Evolutionary conservation across 2,113 vertebrate species (phyloP).

Genomic region (Campylorhamphus procurvoides): DNA sequence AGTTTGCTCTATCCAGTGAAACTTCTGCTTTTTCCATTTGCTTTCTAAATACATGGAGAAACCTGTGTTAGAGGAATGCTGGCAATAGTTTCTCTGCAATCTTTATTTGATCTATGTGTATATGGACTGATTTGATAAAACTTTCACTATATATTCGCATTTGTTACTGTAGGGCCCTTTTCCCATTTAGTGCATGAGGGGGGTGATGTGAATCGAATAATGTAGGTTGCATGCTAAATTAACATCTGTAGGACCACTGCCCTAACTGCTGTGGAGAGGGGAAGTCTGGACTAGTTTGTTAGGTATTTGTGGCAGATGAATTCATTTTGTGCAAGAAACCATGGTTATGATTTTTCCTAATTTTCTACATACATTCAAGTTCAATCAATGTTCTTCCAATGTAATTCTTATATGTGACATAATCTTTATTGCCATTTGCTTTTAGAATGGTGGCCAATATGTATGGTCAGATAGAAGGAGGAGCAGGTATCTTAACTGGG

Average conservation of each 20-base stretch:
- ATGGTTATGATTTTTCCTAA: not conserved
- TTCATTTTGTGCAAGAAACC: not conserved
- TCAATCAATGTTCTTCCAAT: not conserved
- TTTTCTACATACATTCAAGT: not conserved
- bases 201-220: not conserved
- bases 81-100: not conserved
- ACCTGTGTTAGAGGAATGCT: not conserved
- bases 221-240: rapidly evolving
- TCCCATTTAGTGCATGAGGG: not conserved
- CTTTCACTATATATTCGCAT: not conserved
- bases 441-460: constrained; percentile 77
- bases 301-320: not conserved
- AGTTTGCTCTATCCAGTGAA: not conserved
- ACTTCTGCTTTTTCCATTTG: not conserved
- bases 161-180: not conserved
- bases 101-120: not conserved
- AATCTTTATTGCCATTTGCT: not conserved
- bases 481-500: constrained; percentile 83
- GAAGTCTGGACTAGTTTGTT: not conserved
- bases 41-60: not conserved
- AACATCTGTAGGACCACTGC: not conserved
- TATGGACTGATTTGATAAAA: not conserved
- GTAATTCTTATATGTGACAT: not conserved
- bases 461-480: constrained; percentile 84
- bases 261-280: not conserved